A percentile compares a stretch with the other conserved stretches of the same genome.
Conservation (phyloP, 2,797 vertebrate species). For the Darevskia nairensis region DNA sequence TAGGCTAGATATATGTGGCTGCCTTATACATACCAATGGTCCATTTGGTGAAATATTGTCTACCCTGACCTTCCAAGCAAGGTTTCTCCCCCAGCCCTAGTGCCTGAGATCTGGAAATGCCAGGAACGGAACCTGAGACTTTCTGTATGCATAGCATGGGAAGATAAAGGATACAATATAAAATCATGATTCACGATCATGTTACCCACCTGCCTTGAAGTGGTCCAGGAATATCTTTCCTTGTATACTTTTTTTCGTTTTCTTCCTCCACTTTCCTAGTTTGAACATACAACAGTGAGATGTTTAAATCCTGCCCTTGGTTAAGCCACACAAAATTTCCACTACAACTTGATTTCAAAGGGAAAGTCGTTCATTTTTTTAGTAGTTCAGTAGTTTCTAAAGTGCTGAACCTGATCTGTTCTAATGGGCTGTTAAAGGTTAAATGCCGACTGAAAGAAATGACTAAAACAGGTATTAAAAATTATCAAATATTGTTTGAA, state of each 20-base stretch:
- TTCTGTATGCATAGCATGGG: neutral
- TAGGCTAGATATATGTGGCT: neutral
- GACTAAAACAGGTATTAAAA: neutral
- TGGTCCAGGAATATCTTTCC: conserved; percentile 92
- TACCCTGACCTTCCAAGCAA: neutral
- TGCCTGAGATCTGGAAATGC: neutral
- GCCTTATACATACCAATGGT: neutral
- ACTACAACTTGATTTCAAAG: conserved; percentile 43
- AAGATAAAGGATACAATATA: too few species aligned
- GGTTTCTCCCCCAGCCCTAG: too few species aligned
- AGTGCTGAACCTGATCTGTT: neutral
- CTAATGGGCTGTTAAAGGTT: conserved; percentile 10
- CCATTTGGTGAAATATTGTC: neutral
- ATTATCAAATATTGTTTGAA: neutral
- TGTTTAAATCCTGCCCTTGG: neutral
- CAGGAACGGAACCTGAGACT: neutral
- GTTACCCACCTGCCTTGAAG: conserved; percentile 91
- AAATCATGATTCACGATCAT: neutral
- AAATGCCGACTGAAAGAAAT: too few species aligned
- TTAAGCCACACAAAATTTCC: neutral
- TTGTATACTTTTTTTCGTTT: conserved; percentile 78
- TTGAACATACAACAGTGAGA: conserved; percentile 58
- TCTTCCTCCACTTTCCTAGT: conserved; percentile 79
- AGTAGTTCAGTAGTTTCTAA: neutral
- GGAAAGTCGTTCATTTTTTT: neutral